Base-by-base conservation (phyloP, 2,888 invertebrate species). In the Leucozona laternaria region DNA sequence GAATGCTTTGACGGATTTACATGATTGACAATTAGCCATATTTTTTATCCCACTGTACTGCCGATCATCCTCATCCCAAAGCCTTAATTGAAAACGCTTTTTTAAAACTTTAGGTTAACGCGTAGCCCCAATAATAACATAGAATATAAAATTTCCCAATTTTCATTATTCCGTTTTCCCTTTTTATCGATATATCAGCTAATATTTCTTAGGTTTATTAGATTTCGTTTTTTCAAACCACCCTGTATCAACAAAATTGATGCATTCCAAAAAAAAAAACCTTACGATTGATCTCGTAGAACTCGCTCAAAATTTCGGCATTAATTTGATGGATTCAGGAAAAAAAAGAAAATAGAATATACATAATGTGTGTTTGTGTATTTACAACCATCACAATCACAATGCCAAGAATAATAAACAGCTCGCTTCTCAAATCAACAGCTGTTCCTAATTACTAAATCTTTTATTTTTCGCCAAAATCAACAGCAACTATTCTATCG, bases 401-500 rank as follows among this genome's bases (percentile, higher is more conserved):
- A 37, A 11, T 71, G 79, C 76, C 75, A 84, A 79, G 22, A 76
- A 71, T 48, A 75, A 75, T 45, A 83, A 66, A 76, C 75, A 76
- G 20, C 31, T 70, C 45, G 37, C 66, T 50, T 37, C n/a, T 28
- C 15, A 37, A 48, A 25, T 25, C 20, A 62, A 64, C 76, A 76
- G 70, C 62, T 84, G 84, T 64, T 84, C n/a, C 53, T 84, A 79
- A 84, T 80, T 76, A 76, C 79, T 20, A 31, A 7, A 37, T 22
- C 0, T 58, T 34, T 31, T 17, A 2, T n/a, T 31, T 17, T 8
- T 53, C 17, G n/a, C 28, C 15, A 57, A 71, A 57, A n/a, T 60
- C 53, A 68, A 53, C 37, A 40, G 8, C 31, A 20, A 20, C 13
- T 58, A 13, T 5, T 2, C 4, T 50, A 13, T 13, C 13, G 2